Evolutionary conservation across 1,140 invertebrate species (phyloP), one percentile per base, ranked within the genome.

Genomic region (Condylostylus longicornis): DNA sequence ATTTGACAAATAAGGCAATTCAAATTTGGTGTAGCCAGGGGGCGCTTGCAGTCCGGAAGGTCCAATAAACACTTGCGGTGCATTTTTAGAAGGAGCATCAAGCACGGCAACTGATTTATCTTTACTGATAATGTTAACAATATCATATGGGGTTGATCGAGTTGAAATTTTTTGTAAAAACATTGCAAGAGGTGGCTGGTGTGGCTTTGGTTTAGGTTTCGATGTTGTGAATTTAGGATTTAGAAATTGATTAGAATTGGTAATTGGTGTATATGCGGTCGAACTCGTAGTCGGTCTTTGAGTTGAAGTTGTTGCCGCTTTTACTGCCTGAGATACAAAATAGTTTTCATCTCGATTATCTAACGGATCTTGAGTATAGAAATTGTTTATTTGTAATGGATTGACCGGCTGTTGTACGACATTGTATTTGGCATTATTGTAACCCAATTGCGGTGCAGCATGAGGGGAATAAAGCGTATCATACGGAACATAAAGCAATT

Each of bases 121-220:
- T 43, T 68, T 70, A 51, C 77, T 79, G 9, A 86, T 47, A 0
- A 73, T 61, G 19, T 61, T 62, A 4, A 86, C 56, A 3, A 84
- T 79, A 53, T 84, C 80, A 2, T 68, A 62, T 12, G 83, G 64
- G 46, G 69, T 73, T 36, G 66, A 58, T 35, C 65, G 56, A 5
- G 66, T 58, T 15, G 57, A 54, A 15, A 62, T 54, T 42, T 66
- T 66, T 5, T 71, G 68, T 65, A 82, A 72, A 47, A 79, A 86
- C 39, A 86, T 78, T 5, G 82, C 78, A 20, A 85, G 50, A 1
- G 82, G 81, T 2, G 82, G 82, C 54, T 84, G 81, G 59, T 86
- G 80, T 0, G 82, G 75, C 33, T 75, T 76, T 2, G 71, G 52
- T 50, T 69, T 73, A 2, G 67, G 58, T 44, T 64, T 62, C 18